phyloP scores from a whole-genome alignment of 2,888 invertebrate species.

The Diabrotica balteata region DNA sequence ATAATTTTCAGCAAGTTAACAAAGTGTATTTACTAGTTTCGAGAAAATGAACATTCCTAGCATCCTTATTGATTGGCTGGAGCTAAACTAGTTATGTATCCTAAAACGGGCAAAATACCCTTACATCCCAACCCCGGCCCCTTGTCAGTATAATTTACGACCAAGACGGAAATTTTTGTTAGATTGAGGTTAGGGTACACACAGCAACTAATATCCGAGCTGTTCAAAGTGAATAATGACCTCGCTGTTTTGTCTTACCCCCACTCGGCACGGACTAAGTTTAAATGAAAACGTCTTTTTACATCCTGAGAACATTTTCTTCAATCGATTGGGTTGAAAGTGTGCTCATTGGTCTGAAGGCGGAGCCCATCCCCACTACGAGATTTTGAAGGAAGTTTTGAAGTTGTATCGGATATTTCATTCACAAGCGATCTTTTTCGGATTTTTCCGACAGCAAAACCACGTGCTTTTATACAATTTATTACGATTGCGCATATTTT shows the following conservation, averaged over 20 bases:
- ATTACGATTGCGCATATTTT: constrained; percentile 47
- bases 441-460: constrained; percentile 47
- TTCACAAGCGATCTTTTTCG: constrained; percentile 48
- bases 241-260: constrained; percentile 57
- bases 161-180: constrained; percentile 59
- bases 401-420: constrained; percentile 47
- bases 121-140: constrained; percentile 36
- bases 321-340: constrained; percentile 57
- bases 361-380: constrained; percentile 56
- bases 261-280: constrained; percentile 48
- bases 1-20: constrained; percentile 9
- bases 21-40: constrained; percentile 14
- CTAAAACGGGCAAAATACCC: constrained; percentile 27
- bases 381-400: constrained; percentile 34
- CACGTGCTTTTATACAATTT: constrained; percentile 50
- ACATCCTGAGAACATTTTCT: constrained; percentile 62
- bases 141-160: constrained; percentile 62
- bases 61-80: constrained; percentile 23
- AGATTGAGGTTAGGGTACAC: constrained; percentile 59
- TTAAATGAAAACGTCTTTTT: constrained; percentile 61
- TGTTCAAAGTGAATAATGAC: constrained; percentile 61
- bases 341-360: constrained; percentile 58
- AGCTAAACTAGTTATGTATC: constrained; percentile 26
- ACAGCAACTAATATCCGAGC: constrained; percentile 60
- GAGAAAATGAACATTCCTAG: constrained; percentile 24